Evolutionary conservation across 2,797 vertebrate genomes (phyloP).

Genomic region (Mastacembelus armatus): DNA sequence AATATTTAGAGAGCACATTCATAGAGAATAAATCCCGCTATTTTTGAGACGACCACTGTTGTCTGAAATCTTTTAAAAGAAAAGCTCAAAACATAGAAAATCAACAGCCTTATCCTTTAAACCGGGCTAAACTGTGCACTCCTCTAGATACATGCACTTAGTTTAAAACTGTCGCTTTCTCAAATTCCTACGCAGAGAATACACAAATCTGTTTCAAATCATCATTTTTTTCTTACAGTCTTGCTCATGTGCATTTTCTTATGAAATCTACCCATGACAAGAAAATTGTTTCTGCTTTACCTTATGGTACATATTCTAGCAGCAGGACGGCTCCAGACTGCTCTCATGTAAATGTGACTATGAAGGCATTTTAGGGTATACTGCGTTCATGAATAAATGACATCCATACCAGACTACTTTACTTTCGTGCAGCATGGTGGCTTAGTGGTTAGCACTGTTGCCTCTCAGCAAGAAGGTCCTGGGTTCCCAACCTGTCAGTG

Average conservation of each 20-base stretch:
- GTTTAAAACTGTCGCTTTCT: not conserved
- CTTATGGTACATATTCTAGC: not conserved
- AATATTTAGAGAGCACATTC: too few species aligned
- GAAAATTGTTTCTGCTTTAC: not conserved
- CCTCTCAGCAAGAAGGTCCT: too few species aligned
- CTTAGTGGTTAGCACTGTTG: too few species aligned
- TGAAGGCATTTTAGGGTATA: not conserved
- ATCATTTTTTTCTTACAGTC: not conserved
- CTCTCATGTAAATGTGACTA: conserved; percentile 1
- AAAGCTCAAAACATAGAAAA: too few species aligned
- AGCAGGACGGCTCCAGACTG: not conserved
- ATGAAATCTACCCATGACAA: not conserved
- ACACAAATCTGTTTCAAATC: conserved; percentile 2
- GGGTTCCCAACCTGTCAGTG: too few species aligned
- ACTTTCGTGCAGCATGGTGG: too few species aligned
- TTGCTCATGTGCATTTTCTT: not conserved
- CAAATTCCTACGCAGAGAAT: not conserved
- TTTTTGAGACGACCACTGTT: too few species aligned
- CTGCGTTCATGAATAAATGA: conserved; percentile 2
- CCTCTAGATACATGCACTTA: not conserved
- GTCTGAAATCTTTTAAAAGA: too few species aligned
- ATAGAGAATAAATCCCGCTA: too few species aligned
- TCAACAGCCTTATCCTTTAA: too few species aligned
- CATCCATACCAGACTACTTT: too few species aligned
- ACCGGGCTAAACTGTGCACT: too few species aligned